Conservation (phyloP, 2,888 invertebrate species). For the Epinotia demarniana region DNA sequence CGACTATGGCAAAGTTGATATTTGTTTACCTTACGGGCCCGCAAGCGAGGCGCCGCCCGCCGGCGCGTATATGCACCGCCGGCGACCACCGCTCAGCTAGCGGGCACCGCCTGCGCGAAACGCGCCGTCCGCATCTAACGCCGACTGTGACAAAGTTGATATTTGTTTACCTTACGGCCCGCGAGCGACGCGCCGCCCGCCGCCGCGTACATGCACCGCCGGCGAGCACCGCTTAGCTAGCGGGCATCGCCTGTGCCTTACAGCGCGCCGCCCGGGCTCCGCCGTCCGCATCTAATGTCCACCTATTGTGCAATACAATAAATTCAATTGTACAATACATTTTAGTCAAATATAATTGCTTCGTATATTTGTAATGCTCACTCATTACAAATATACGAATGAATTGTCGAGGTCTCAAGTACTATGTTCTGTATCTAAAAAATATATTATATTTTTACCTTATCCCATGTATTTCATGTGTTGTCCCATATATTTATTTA, state of each 20-base stretch:
- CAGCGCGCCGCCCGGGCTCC: conserved; percentile 39
- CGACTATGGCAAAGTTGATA: conserved; percentile 44
- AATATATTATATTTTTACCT: too few species aligned
- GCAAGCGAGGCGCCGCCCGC: conserved; percentile 95
- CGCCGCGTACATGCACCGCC: conserved; percentile 92
- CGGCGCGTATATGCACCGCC: conserved; percentile 92
- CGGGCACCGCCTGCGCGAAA: conserved; percentile 55
- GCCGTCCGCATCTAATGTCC: conserved; percentile 43
- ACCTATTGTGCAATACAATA: conserved; percentile 25
- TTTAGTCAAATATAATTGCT: too few species aligned
- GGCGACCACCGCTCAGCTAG: conserved; percentile 66
- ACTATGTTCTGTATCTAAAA: too few species aligned
- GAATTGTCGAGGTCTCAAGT: background rate
- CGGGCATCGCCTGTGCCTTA: conserved; percentile 55
- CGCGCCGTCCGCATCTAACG: conserved; percentile 28
- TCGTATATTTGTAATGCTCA: too few species aligned
- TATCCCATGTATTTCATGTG: too few species aligned
- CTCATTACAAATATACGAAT: background rate
- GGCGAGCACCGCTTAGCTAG: conserved; percentile 65
- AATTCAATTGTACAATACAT: background rate
- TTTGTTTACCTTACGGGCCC: conserved; percentile 88
- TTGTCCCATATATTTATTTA: too few species aligned
- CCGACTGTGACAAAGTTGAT: too few species aligned
- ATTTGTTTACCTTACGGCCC: conserved; percentile 87
- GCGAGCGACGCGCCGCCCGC: conserved; percentile 95